Evolutionary conservation across 2,113 vertebrate species (phyloP), one percentile per base, ranked within the genome.

Genomic region (Colinus virginianus): DNA sequence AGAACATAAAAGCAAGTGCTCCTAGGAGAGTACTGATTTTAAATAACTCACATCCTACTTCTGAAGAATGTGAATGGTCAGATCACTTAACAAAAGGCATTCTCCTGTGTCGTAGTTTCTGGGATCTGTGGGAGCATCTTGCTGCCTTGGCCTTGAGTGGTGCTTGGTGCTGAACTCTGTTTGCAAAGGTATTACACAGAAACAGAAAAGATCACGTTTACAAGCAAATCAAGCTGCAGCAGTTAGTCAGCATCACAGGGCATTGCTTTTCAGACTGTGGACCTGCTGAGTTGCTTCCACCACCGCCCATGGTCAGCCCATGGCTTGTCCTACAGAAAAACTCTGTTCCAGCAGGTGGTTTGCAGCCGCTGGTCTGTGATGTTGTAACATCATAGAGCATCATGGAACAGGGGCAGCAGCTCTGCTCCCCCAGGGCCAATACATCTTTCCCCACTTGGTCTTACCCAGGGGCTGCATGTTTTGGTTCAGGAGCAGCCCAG

Each of bases 1-100:
- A 91, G 48, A 93, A 69, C 67, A 87, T 87, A 96, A 96, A 42
- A 67, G 78, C 53, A 90, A 95, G 90, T 84, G 79, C 66, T 40
- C 9, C 17, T 59, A 30, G 93, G 81, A 96, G 71, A 61, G 22
- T 55, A 69, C 28, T 93, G 61, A 59, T 96, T 97, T 87, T 76
- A 94, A 84, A 96, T 93, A 90, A 95, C 67, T 81, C 63, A 62
- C 75, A 51, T 49, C 64, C 72, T 95, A 78, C 77, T 84, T 55
- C 80, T 83, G 53, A 67, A 55, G 23, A 21, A 14, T 55, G 32
- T 21, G 71, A 92, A 83, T 78, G 46, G 59, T 89, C 88, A 94
- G 86, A 85, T 96, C 20, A 9, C 81, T 94, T 92, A 70, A 68
- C 72, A 91, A 67, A 78, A 85, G 49, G 71, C 64, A 38, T 94